Conservation (phyloP, 1,140 invertebrate genomes). For the Sinonovacula constricta region DNA sequence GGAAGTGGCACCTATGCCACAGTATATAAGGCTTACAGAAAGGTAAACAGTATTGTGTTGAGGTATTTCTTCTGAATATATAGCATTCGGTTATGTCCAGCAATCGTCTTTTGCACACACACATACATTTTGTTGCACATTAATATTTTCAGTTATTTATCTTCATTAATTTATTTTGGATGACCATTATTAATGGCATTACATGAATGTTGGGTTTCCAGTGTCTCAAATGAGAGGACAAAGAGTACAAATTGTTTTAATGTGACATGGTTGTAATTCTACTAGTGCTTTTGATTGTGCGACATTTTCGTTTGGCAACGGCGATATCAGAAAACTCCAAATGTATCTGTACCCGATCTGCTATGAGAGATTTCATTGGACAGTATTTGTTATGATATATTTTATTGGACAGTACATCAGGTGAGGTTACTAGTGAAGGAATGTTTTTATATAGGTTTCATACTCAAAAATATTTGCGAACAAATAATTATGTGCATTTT, state of each 20-base stretch:
- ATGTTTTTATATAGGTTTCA: not conserved
- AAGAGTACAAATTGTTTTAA: too few species aligned
- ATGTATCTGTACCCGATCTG: not conserved
- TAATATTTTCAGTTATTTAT: too few species aligned
- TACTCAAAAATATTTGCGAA: not conserved
- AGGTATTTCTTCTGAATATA: too few species aligned
- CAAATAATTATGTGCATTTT: not conserved
- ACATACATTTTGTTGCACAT: too few species aligned
- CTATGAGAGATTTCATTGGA: not conserved
- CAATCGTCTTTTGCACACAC: too few species aligned
- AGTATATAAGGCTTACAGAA: constrained; percentile 91
- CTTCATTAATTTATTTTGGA: too few species aligned
- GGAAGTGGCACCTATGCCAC: constrained; percentile 92
- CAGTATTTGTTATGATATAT: not conserved
- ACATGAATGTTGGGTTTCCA: too few species aligned
- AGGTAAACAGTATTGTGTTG: constrained; percentile 84
- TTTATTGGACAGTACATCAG: not conserved
- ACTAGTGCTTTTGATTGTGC: constrained; percentile 16
- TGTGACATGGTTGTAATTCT: too few species aligned
- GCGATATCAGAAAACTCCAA: constrained; percentile 15
- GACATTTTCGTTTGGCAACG: constrained; percentile 12
- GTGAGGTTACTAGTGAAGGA: not conserved
- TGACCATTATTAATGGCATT: too few species aligned
- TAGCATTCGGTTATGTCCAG: too few species aligned
- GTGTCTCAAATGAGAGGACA: too few species aligned